Conservation (phyloP, 2,113 vertebrate genomes). For the Nibea coibor region DNA sequence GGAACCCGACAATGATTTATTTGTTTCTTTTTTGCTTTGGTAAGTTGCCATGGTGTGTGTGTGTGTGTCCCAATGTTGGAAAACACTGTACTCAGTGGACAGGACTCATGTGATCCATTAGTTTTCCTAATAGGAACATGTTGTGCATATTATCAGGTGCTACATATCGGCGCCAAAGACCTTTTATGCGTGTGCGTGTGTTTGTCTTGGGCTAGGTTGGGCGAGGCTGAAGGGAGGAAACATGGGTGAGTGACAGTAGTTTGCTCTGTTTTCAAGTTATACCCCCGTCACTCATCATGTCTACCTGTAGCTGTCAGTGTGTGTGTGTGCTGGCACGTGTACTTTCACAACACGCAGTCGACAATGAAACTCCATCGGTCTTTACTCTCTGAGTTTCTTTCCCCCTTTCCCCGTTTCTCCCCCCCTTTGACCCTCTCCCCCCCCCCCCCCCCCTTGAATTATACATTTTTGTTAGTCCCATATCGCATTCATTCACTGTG, state of each 20-base stretch:
- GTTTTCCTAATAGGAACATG: constrained; percentile 4
- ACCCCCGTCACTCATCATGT: constrained; percentile 19
- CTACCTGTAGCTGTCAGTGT: constrained; percentile 42
- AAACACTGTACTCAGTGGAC: neutral
- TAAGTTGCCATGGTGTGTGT: constrained; percentile 3
- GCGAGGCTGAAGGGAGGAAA: constrained; percentile 35
- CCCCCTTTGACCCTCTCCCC: too few species aligned
- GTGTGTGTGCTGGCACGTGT: constrained; percentile 18
- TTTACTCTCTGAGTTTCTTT: neutral
- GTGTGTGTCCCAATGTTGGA: neutral
- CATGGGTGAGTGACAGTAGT: constrained; percentile 61
- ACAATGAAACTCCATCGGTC: constrained; percentile 41
- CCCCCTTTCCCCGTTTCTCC: neutral
- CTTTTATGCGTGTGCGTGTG: neutral
- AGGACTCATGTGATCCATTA: neutral
- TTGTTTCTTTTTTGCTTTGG: constrained; percentile 14
- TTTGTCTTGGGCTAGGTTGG: constrained; percentile 12
- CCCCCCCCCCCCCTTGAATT: neutral
- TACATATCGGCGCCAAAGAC: neutral
- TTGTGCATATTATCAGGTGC: constrained; percentile 12
- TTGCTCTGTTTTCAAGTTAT: constrained; percentile 47
- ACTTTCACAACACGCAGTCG: constrained; percentile 55
- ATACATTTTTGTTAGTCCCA: constrained; percentile 1
- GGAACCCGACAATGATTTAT: neutral
- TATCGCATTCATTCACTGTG: constrained; percentile 11